Evolutionary conservation across 2,797 vertebrate species (phyloP), one percentile per base, ranked within the genome.

Genomic region (Lerista edwardsae): DNA sequence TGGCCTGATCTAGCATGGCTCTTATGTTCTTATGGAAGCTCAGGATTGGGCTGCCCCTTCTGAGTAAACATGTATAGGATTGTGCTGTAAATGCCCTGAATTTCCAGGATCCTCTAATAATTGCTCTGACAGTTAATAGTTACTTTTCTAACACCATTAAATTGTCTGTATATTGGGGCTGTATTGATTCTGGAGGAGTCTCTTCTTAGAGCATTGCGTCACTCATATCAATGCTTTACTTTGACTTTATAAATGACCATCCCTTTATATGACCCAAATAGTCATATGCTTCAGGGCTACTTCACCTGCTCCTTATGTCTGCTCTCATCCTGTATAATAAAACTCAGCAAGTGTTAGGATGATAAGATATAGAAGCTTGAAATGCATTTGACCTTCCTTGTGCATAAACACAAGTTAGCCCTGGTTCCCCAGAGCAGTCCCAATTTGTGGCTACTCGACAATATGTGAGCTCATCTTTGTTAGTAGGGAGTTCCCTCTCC

Each of bases 401-500:
- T 61, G 14, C 81, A 78, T 83, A 71, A 86, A 23, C 44, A 68
- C 29, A 51, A 59, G 15, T 36, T 41, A 41, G 23, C 23, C 23
- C n/a, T 10, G 41, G 31, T 29, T 71, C 87, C 41, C 47, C 2
- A 55, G 75, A 79, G 51, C 12, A 34, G 39, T 29, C 4, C 87
- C 75, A 77, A 76, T 73, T 73, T 71, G 17, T 85, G 61, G 76
- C n/a, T 84, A 61, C 85, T 87, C 83, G 84, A 27, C 44, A 84
- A 41, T 74, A 55, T 90, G 86, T 90, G 87, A 84, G 68, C 69
- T 91, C 15, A 61, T 88, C 91, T 93, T 88, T 89, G 88, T 80
- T 89, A 86, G 86, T 41, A 86, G 39, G 73, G 83, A 83, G 10
- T 25, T 15, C 79, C 86, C 90, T 87, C 86, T 83, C 27, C 31